Conservation (phyloP, 2,797 vertebrate species). For the Chelon labrosus region DNA sequence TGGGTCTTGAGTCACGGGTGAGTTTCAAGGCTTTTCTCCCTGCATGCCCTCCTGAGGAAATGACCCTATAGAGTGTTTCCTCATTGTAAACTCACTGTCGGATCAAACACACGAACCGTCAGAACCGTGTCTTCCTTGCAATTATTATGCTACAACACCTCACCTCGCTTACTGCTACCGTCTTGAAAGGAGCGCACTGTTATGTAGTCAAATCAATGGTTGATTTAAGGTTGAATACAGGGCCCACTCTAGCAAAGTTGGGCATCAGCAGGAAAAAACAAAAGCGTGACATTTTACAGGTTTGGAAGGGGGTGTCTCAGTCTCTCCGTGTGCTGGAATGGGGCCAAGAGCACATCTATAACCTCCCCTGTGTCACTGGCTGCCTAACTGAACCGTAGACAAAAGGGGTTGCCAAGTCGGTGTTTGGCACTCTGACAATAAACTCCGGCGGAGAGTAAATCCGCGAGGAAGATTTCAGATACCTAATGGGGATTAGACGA, state of each 20-base stretch:
- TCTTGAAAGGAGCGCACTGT: slow-evolving; percentile 2
- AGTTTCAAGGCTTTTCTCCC: slow-evolving; percentile 37
- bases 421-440: slow-evolving; percentile 67
- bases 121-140: too few species aligned
- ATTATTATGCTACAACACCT: neutral
- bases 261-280: slow-evolving; percentile 58
- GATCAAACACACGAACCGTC: neutral
- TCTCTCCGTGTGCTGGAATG: slow-evolving; percentile 63
- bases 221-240: slow-evolving; percentile 28
- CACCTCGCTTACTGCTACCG: neutral
- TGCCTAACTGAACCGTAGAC: slow-evolving; percentile 57
- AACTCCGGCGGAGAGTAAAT: slow-evolving; percentile 69
- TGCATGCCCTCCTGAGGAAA: slow-evolving; percentile 33
- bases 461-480: slow-evolving; percentile 65
- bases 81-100: slow-evolving; percentile 5
- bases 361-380: slow-evolving; percentile 48
- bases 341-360: slow-evolving; percentile 67
- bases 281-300: slow-evolving; percentile 59
- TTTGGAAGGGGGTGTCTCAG: slow-evolving; percentile 51
- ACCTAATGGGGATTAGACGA: slow-evolving; percentile 69
- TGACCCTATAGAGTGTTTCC: slow-evolving; percentile 19
- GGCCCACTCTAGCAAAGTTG: slow-evolving; percentile 40
- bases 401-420: slow-evolving; percentile 65
- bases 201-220: slow-evolving; percentile 48
- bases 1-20: slow-evolving; percentile 40